Conservation (phyloP, 2,888 invertebrate species). For the Chrysina gloriosa region DNA sequence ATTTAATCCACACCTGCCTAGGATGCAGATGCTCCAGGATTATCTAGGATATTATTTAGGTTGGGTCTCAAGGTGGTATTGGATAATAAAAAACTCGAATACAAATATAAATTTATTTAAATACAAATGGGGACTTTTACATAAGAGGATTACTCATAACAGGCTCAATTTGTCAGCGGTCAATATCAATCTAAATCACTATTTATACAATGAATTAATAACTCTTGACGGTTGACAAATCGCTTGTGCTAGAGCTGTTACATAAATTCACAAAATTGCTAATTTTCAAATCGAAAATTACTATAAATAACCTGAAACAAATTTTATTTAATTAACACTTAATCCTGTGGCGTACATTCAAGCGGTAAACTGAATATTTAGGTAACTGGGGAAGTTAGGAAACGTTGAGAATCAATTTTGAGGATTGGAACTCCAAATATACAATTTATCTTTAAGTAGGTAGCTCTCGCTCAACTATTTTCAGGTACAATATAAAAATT, state of each 20-base stretch:
- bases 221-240: constrained; percentile 54
- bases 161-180: constrained; percentile 57
- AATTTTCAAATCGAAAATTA: constrained; percentile 41
- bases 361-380: constrained; percentile 30
- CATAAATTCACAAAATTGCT: constrained; percentile 40
- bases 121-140: constrained; percentile 63
- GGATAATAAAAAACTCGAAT: too few species aligned
- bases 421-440: constrained; percentile 25
- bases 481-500: constrained; percentile 34
- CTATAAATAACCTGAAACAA: constrained; percentile 47
- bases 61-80: too few species aligned
- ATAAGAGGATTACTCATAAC: constrained; percentile 60
- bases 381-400: constrained; percentile 18
- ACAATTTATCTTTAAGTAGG: constrained; percentile 17
- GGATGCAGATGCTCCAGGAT: too few species aligned
- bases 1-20: too few species aligned
- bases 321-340: constrained; percentile 26
- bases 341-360: constrained; percentile 20
- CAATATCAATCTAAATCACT: constrained; percentile 50
- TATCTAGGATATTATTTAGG: too few species aligned
- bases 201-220: constrained; percentile 47
- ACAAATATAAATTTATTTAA: constrained; percentile 66
- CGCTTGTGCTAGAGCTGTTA: constrained; percentile 26
- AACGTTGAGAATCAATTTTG: constrained; percentile 14
- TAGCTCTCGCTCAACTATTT: constrained; percentile 10